Evolutionary conservation across 2,797 vertebrate genomes (phyloP).

Genomic region (Spondyliosoma cantharus): DNA sequence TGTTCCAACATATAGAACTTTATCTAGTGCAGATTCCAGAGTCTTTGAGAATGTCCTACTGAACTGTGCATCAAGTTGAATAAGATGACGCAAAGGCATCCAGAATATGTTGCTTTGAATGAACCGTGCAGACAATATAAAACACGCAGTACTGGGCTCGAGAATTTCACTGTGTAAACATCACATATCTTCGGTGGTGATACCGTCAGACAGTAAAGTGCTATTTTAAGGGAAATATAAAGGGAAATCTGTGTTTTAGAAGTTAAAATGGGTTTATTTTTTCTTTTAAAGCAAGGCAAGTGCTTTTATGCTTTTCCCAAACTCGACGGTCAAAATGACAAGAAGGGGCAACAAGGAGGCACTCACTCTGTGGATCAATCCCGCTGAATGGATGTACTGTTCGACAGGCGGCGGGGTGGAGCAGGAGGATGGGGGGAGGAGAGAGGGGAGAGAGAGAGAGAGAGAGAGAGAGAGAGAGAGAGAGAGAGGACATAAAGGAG

Average conservation of each 20-base stretch:
- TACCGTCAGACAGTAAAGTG: neutral
- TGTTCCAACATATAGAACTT: neutral
- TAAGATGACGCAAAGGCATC: neutral
- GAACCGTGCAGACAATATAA: neutral
- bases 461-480: slow-evolving; percentile 11
- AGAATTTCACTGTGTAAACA: neutral
- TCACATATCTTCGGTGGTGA: neutral
- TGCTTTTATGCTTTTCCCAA: neutral
- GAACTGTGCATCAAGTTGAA: neutral
- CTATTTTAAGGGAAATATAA: neutral
- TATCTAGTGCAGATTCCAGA: neutral
- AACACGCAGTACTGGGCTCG: neutral
- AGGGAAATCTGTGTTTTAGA: neutral
- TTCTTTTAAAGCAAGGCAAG: neutral
- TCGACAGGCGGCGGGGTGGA: slow-evolving; percentile 18
- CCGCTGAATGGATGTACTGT: slow-evolving; percentile 99
- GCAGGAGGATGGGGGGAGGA: slow-evolving; percentile 29
- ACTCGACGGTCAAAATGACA: slow-evolving; percentile 12
- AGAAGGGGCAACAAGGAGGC: slow-evolving; percentile 31
- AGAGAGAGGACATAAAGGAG: slow-evolving; percentile 61
- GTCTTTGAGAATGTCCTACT: neutral
- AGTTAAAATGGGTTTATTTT: neutral
- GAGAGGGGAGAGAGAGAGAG: slow-evolving; percentile 15
- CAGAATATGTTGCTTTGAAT: neutral
- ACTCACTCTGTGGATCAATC: slow-evolving; percentile 98